These are phyloP conservation scores for Dolichopus griseipennis DNA, from an alignment of 2,888 invertebrate species.

Conservation along the genomic window DNA sequence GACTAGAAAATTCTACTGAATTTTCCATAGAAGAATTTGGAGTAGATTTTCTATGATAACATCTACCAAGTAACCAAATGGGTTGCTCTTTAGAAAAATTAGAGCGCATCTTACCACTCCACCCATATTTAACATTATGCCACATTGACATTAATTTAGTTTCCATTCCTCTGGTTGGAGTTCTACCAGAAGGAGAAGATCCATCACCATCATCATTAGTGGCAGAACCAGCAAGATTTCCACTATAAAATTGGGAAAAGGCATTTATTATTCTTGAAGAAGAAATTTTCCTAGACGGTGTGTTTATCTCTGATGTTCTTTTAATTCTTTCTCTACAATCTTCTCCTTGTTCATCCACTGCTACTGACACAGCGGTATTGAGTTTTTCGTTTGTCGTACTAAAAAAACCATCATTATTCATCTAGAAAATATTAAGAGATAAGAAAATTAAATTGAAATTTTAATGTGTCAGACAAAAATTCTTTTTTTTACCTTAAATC, in stretches of 20 bases:
- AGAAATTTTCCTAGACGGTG: conserved; percentile 42
- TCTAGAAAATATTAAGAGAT: neutral
- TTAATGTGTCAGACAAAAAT: neutral
- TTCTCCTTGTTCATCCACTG: neutral
- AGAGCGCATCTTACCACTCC: conserved; percentile 68
- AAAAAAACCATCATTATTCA: neutral
- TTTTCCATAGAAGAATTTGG: conserved; percentile 47
- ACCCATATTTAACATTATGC: conserved; percentile 88
- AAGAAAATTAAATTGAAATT: neutral
- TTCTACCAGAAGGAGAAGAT: conserved; percentile 29
- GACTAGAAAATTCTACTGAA: conserved; percentile 38
- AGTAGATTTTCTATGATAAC: conserved; percentile 66
- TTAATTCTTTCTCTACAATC: conserved; percentile 3
- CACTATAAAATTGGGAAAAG: conserved; percentile 38
- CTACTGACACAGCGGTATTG: too few relatives aligned
- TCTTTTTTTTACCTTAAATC: neutral
- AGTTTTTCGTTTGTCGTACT: neutral
- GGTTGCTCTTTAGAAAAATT: conserved; percentile 78
- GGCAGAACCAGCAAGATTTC: conserved; percentile 19
- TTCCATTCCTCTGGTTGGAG: conserved; percentile 58
- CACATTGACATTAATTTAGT: conserved; percentile 77
- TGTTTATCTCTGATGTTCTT: conserved; percentile 16
- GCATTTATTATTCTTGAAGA: conserved; percentile 41
- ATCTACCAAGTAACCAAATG: conserved; percentile 75
- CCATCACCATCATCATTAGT: neutral